phyloP scores from a whole-genome alignment of 2,888 invertebrate species.

The Lithophane socia region DNA sequence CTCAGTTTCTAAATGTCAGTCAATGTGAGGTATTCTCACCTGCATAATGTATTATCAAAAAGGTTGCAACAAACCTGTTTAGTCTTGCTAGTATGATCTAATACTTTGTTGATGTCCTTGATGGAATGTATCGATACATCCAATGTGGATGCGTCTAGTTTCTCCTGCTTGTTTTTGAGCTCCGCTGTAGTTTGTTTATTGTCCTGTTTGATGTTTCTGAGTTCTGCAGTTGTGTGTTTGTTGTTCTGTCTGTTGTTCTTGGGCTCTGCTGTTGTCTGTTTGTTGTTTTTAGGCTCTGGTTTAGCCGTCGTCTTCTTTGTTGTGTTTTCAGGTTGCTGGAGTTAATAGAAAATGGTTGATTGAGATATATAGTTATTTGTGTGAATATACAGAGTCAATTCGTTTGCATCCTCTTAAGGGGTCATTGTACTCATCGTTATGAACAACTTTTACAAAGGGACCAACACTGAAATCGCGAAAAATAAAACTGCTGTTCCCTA shows the following conservation, averaged over 20 bases:
- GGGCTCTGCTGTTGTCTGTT: constrained; percentile 41
- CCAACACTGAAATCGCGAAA: too few species aligned
- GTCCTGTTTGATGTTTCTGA: constrained; percentile 5
- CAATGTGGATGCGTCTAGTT: constrained; percentile 80
- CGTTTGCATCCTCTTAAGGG: too few species aligned
- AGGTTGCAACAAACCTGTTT: constrained; percentile 74
- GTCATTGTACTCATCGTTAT: too few species aligned
- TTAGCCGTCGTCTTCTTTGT: constrained; percentile 68
- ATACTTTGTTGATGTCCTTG: constrained; percentile 82
- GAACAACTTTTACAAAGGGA: too few species aligned
- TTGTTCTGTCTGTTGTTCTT: constrained; percentile 66
- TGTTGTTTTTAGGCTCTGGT: constrained; percentile 66
- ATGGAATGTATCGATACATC: constrained; percentile 87
- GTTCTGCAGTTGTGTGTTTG: background rate
- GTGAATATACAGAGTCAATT: too few species aligned
- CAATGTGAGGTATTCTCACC: background rate
- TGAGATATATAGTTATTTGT: background rate
- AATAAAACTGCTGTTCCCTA: too few species aligned
- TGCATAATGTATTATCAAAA: background rate
- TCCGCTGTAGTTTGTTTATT: background rate
- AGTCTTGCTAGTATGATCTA: constrained; percentile 72
- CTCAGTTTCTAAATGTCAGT: constrained; percentile 4
- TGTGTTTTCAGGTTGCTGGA: constrained; percentile 75
- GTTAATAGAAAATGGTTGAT: background rate
- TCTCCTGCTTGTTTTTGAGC: constrained; percentile 31